Evolutionary conservation across 2,888 invertebrate species (phyloP).

Genomic region (Periphyllus acericola): DNA sequence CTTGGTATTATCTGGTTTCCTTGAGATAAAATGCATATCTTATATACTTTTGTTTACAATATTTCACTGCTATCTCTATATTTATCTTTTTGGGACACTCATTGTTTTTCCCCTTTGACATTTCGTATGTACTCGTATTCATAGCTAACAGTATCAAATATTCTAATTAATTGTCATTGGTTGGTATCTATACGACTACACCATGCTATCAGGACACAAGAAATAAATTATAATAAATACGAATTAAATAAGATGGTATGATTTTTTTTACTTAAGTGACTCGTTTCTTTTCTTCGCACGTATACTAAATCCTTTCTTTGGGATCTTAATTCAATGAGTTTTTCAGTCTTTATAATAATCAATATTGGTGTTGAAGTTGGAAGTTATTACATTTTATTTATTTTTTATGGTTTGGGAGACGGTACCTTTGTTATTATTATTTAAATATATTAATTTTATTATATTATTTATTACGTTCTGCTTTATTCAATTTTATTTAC

Average conservation of each 20-base stretch:
- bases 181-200: neutral
- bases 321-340: neutral
- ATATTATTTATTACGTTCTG: neutral
- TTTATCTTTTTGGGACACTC: neutral
- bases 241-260: neutral
- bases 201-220: neutral
- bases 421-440: neutral
- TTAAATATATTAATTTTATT: too few species aligned
- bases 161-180: neutral
- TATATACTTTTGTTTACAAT: neutral
- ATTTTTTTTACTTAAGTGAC: neutral
- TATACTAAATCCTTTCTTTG: neutral
- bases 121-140: neutral
- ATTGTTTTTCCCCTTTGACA: slow-evolving; percentile 1
- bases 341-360: neutral
- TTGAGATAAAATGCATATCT: neutral
- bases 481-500: neutral
- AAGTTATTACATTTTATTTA: neutral
- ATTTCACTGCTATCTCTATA: neutral
- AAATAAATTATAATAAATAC: neutral
- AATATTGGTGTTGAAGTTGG: neutral
- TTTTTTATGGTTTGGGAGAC: neutral
- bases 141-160: neutral
- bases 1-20: neutral
- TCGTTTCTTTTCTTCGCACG: neutral